A percentile compares a stretch with the other conserved stretches of the same genome.
These are phyloP conservation scores for Cenopis cana DNA, from an alignment of 2,888 invertebrate species.

Conservation along the genomic window DNA sequence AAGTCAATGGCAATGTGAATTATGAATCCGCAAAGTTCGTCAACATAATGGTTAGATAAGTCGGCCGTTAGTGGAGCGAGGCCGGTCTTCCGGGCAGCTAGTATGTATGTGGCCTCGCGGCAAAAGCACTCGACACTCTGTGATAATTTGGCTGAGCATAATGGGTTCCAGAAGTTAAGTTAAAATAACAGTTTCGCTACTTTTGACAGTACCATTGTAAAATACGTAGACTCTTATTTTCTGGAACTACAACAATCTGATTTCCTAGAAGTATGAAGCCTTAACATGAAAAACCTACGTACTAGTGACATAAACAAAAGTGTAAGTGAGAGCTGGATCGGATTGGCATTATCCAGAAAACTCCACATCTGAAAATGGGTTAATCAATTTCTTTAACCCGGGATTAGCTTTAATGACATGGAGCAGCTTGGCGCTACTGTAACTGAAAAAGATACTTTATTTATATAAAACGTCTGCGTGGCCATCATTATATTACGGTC, in stretches of 20 bases:
- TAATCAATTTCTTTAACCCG: neutral
- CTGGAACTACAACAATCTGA: neutral
- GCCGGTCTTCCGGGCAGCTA: conserved; percentile 51
- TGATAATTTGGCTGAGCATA: conserved; percentile 22
- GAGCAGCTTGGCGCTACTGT: conserved; percentile 1
- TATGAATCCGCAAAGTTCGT: conserved; percentile 23
- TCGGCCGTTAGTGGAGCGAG: conserved; percentile 56
- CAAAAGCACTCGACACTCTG: conserved; percentile 50
- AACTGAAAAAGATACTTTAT: neutral
- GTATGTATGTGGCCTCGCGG: conserved; percentile 52
- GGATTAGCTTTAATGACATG: neutral
- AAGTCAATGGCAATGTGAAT: conserved; percentile 31
- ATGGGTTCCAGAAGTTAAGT: neutral
- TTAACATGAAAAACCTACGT: neutral
- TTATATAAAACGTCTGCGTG: neutral
- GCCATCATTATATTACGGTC: neutral
- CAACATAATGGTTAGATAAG: conserved; percentile 44
- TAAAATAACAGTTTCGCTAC: conserved; percentile 4
- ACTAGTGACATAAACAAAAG: neutral
- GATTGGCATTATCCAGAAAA: neutral
- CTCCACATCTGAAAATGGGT: neutral
- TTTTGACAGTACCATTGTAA: neutral
- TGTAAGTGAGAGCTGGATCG: neutral
- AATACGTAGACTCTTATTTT: neutral
- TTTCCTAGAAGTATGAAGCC: neutral